These are phyloP conservation scores for Xestia rhomboidea DNA, from an alignment of 2,888 invertebrate species.

Conservation along the genomic window DNA sequence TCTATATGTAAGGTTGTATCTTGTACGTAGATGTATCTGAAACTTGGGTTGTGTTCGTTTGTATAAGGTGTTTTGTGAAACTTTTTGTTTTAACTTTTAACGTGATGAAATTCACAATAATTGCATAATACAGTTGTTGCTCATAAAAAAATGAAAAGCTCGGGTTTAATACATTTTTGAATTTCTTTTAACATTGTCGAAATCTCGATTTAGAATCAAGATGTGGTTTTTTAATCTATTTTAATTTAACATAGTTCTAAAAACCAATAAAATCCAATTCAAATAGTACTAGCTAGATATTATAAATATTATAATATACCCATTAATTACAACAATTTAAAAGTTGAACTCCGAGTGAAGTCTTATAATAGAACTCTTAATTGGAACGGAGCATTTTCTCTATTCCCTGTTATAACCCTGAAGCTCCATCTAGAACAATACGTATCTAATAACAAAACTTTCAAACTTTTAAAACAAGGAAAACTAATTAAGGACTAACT, in stretches of 20 bases:
- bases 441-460: constrained; percentile 41
- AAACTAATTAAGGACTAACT: constrained; percentile 15
- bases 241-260: background rate
- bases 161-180: too few species aligned
- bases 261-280: background rate
- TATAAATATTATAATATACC: background rate
- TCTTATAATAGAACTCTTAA: constrained; percentile 44
- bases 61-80: background rate
- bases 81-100: background rate
- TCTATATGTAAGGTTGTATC: background rate
- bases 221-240: background rate
- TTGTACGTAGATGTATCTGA: background rate
- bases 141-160: background rate
- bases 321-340: background rate
- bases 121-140: background rate
- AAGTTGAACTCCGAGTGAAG: background rate
- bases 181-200: background rate
- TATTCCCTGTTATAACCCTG: constrained; percentile 29
- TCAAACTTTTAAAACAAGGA: constrained; percentile 24
- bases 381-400: constrained; percentile 25
- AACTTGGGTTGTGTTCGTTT: background rate
- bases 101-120: background rate
- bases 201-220: background rate
- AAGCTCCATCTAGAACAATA: constrained; percentile 25
- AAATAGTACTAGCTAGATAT: background rate